Base-by-base conservation (phyloP, 2,797 vertebrate genomes). In the Lepus townsendii region DNA sequence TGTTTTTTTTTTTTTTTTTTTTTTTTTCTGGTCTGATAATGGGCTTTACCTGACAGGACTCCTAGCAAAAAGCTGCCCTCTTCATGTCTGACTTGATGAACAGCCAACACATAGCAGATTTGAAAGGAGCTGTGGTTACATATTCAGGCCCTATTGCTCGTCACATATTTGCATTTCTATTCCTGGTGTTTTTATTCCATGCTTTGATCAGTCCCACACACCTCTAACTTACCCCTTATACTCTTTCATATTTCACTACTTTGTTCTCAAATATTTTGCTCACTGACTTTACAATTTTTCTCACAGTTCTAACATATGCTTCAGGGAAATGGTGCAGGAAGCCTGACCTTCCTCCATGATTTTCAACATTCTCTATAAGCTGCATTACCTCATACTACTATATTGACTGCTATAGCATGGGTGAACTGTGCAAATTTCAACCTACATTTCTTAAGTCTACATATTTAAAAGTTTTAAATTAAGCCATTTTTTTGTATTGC, bases 291-390 rank as follows among this genome's bases (percentile, higher is more conserved):
- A 66, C 2, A 27, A 42, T 22, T 16, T 10, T 16, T 66, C n/a
- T 5, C 57, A 10, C 8, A 10, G 10, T 73, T 57, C 47, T 20
- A 4, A 63, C 3, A 9, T 6, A 8, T 42, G 8, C 42, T 27
- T 52, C 17, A 54, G 11, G 11, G 9, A 26, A 27, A 50, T 0
- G 1, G 2, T 7, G 2, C 20, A 9, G n/a, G 24, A 50, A 88
- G 5, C 2, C 7, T 42, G 4, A 5, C 2, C 2, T 42, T 57
- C 35, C 4, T 79, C 9, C 4, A 10, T 24, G 4, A 60, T 20
- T 30, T 71, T 17, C 7, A 16, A 26, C 32, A 65, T 9, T 69
- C 19, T 78, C 16, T 8, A 20, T 38, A 35, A 54, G 16, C 5
- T 8, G 2, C 22, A 30, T 1, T 13, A 9, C 78, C n/a, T 84